Evolutionary conservation across 1,140 invertebrate genomes (phyloP).

Genomic region (Telenomus remus): DNA sequence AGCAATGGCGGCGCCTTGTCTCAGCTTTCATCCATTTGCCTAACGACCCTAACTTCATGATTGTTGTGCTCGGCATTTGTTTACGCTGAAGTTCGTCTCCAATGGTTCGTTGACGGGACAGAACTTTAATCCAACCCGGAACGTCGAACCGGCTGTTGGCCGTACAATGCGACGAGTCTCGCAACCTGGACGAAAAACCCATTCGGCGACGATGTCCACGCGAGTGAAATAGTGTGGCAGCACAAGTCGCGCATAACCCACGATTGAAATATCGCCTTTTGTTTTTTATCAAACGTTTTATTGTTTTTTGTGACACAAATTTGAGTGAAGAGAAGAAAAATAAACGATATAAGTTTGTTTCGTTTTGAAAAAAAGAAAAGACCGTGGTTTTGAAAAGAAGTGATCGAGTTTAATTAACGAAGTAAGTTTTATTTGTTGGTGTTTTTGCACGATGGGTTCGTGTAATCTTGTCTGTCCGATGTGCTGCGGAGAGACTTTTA

Average conservation of each 20-base stretch:
- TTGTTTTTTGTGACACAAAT: background rate
- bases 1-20: slow-evolving; percentile 65
- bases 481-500: slow-evolving; percentile 80
- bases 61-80: slow-evolving; percentile 74
- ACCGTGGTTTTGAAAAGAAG: slow-evolving; percentile 16
- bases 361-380: background rate
- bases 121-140: too few relatives aligned
- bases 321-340: too few relatives aligned
- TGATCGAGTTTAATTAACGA: background rate
- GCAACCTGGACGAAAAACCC: slow-evolving; percentile 3
- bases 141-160: too few relatives aligned
- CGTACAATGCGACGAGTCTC: background rate
- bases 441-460: slow-evolving; percentile 75
- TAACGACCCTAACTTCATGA: slow-evolving; percentile 72
- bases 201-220: too few relatives aligned
- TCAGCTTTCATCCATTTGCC: slow-evolving; percentile 66
- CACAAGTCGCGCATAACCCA: too few relatives aligned
- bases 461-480: slow-evolving; percentile 77
- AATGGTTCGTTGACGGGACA: slow-evolving; percentile 23
- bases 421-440: slow-evolving; percentile 8
- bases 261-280: background rate
- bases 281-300: slow-evolving; percentile 13
- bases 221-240: too few relatives aligned
- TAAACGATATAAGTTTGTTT: too few relatives aligned
- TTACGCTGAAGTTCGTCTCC: slow-evolving; percentile 74